Evolutionary conservation across 2,797 vertebrate species (phyloP), one percentile per base, ranked within the genome.

Genomic region (Potorous gilbertii): DNA sequence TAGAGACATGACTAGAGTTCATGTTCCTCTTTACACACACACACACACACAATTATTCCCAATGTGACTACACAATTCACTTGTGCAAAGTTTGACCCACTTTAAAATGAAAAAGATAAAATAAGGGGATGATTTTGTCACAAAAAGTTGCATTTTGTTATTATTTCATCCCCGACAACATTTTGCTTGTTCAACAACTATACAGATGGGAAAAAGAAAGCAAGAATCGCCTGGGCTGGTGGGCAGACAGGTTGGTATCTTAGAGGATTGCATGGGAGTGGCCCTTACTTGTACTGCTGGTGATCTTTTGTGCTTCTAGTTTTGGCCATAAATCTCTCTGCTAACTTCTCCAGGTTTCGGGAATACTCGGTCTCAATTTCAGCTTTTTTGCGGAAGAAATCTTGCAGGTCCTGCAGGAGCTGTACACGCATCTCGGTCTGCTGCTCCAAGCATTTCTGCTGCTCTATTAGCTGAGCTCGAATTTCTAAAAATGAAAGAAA

Each of bases 351-450:
- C 96, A 99, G 98, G 98, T 99, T 99, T 92, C 99, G 99, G 31
- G 99, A 99, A 98, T 99, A 99, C 94, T 99, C 99, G 90, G 99
- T 99, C 98, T 99, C 99, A 94, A 99, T 99, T 98, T 99, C 99
- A 0, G 99, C 99, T 98, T 99, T 99, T 98, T 99, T 99, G 95
- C 99, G 99, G 99, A 99, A 99, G 99, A 99, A 99, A 98, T 99
- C 99, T 98, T 99, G 99, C 52, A 99, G 99, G 98, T 99, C 99
- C 98, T 99, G 99, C 95, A 99, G 99, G 95, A 99, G 99, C 98
- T 99, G 99, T 95, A 99, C 99, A 97, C 99, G 99, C 99, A 99
- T 99, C 97, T 99, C 99, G 0, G 99, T 99, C 98, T 99, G 99
- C 98, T 99, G 99, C 98, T 99, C 99, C 98, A 99, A 98, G 98